These are phyloP conservation scores for Lordiphosa andalusiaca DNA, from an alignment of 2,888 invertebrate species.

Conservation along the genomic window DNA sequence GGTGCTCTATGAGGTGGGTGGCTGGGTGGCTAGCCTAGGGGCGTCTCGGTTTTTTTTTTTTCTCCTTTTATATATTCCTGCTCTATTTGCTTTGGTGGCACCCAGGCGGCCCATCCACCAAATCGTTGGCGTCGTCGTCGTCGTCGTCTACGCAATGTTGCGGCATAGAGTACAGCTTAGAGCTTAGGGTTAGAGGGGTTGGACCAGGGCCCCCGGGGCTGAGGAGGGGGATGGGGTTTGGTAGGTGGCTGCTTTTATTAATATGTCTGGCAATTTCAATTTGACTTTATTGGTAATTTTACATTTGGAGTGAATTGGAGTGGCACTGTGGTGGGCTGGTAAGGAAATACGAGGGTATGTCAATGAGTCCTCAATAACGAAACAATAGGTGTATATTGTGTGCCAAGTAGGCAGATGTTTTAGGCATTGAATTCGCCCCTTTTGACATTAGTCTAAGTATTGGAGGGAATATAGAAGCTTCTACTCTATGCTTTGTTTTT, in stretches of 20 bases:
- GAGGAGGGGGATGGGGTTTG: slow-evolving; percentile 10
- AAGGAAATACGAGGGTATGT: too few species aligned
- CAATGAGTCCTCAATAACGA: too few species aligned
- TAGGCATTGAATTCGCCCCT: too few species aligned
- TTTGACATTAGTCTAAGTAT: too few species aligned
- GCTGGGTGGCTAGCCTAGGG: slow-evolving; percentile 18
- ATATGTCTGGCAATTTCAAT: slow-evolving; percentile 77
- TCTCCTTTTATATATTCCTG: too few species aligned
- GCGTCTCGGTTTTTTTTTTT: slow-evolving; percentile 17
- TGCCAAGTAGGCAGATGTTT: too few species aligned
- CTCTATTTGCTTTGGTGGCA: slow-evolving; percentile 37
- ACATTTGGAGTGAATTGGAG: slow-evolving; percentile 46
- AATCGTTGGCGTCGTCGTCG: slow-evolving; percentile 32
- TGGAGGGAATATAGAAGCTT: too few species aligned
- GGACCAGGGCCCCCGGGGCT: neutral
- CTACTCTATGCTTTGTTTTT: too few species aligned
- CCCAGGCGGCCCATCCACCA: slow-evolving; percentile 57
- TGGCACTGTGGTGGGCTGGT: neutral
- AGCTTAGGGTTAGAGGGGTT: slow-evolving; percentile 16
- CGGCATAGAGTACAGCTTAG: slow-evolving; percentile 9
- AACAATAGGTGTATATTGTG: too few species aligned
- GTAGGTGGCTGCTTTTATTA: slow-evolving; percentile 58
- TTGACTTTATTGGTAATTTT: slow-evolving; percentile 76
- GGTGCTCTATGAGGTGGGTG: too few species aligned
- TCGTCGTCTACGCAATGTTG: slow-evolving; percentile 49